phyloP scores from a whole-genome alignment of 2,888 invertebrate genomes.

The Blastobasis lacticolella region DNA sequence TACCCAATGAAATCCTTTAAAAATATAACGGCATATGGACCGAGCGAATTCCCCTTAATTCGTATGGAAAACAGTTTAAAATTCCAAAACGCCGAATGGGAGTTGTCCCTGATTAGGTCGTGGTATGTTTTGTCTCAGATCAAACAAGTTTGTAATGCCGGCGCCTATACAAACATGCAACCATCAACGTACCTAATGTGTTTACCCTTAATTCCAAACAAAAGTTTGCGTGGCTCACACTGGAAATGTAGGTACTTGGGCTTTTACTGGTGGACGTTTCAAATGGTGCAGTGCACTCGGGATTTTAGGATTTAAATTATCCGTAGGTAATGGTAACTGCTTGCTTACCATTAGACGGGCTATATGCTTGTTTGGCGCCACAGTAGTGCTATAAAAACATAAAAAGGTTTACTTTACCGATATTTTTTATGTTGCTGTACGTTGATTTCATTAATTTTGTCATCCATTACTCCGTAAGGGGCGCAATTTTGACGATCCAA shows the following conservation, averaged over 20 bases:
- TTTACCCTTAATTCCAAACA: constrained; percentile 66
- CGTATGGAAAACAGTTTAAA: constrained; percentile 32
- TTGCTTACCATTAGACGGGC: too few relatives aligned
- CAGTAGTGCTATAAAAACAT: too few relatives aligned
- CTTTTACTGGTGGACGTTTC: constrained; percentile 28
- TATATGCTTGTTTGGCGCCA: too few relatives aligned
- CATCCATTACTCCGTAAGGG: too few relatives aligned
- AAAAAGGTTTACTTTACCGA: too few relatives aligned
- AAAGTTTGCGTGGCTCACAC: constrained; percentile 42
- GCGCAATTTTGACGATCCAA: too few relatives aligned
- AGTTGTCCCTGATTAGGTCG: constrained; percentile 52
- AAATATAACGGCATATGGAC: constrained; percentile 10
- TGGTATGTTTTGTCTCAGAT: constrained; percentile 52
- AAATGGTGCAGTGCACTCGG: constrained; percentile 20
- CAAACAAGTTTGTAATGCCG: constrained; percentile 57
- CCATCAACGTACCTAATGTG: constrained; percentile 50
- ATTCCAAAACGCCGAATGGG: constrained; percentile 33
- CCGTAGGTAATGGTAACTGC: too few relatives aligned
- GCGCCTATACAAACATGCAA: constrained; percentile 59
- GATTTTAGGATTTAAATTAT: too few relatives aligned
- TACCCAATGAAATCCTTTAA: constrained; percentile 1
- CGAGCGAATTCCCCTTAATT: constrained; percentile 12
- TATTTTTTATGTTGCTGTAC: too few relatives aligned
- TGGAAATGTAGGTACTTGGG: constrained; percentile 27
- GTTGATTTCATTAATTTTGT: too few relatives aligned